Conservation (phyloP, 2,797 vertebrate genomes). For the Urosaurus nigricauda region DNA sequence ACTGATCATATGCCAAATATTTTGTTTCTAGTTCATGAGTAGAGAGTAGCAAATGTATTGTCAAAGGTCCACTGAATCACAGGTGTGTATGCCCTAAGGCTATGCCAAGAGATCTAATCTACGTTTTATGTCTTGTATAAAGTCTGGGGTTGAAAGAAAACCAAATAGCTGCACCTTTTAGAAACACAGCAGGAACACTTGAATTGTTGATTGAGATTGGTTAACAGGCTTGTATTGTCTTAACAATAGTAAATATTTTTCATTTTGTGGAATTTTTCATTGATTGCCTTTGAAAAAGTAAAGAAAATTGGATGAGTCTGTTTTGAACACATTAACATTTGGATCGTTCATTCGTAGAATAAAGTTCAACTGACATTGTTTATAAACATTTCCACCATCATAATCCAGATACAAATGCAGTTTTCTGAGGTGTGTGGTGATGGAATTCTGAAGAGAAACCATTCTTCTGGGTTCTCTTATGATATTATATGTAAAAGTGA, state of each 20-base stretch:
- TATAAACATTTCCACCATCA: slow-evolving; percentile 23
- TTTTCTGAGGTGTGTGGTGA: background rate
- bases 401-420: slow-evolving; percentile 2
- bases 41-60: slow-evolving; percentile 24
- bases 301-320: slow-evolving; percentile 21
- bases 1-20: slow-evolving; percentile 17
- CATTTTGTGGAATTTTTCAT: slow-evolving; percentile 28
- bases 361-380: slow-evolving; percentile 25
- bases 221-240: slow-evolving; percentile 16
- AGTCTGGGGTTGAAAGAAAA: slow-evolving; percentile 15
- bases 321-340: slow-evolving; percentile 34
- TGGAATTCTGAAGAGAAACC: background rate
- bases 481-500: background rate
- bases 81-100: slow-evolving; percentile 39
- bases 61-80: slow-evolving; percentile 31
- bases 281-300: slow-evolving; percentile 43
- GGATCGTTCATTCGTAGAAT: slow-evolving; percentile 11
- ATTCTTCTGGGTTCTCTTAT: background rate
- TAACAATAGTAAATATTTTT: slow-evolving; percentile 38
- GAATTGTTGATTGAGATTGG: slow-evolving; percentile 10
- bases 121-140: slow-evolving; percentile 10
- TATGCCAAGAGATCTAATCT: slow-evolving; percentile 35
- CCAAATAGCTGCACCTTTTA: background rate
- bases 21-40: slow-evolving; percentile 16
- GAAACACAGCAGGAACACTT: slow-evolving; percentile 10